phyloP scores from a whole-genome alignment of 1,140 invertebrate genomes.

The Charaxes varanes region DNA sequence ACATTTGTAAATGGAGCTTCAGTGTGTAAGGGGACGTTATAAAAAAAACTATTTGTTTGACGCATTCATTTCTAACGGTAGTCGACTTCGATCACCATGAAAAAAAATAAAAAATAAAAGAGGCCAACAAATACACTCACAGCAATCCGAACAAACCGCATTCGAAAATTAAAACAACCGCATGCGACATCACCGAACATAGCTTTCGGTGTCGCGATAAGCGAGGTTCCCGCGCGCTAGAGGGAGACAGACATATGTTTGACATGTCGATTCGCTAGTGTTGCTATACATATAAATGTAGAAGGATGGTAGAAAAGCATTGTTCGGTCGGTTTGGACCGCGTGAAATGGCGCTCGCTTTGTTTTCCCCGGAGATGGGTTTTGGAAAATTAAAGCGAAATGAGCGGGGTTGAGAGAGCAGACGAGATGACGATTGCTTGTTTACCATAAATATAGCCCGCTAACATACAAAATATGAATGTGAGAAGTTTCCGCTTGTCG shows the following conservation, averaged over 20 bases:
- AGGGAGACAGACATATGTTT: constrained; percentile 46
- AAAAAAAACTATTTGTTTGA: constrained; percentile 21
- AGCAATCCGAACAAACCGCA: constrained; percentile 57
- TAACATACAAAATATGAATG: constrained; percentile 34
- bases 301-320: constrained; percentile 56
- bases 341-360: constrained; percentile 66
- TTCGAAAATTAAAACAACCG: constrained; percentile 68
- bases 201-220: constrained; percentile 38
- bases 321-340: constrained; percentile 67
- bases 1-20: background rate
- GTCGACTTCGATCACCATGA: constrained; percentile 28
- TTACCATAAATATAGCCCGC: constrained; percentile 50
- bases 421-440: constrained; percentile 63
- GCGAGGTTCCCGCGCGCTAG: constrained; percentile 20
- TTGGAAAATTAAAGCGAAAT: constrained; percentile 68
- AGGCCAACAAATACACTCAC: constrained; percentile 49
- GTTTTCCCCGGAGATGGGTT: constrained; percentile 61
- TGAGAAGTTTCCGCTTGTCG: constrained; percentile 21
- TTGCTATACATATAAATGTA: constrained; percentile 54
- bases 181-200: constrained; percentile 48
- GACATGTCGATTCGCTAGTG: constrained; percentile 46
- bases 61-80: constrained; percentile 19
- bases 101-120: constrained; percentile 40
- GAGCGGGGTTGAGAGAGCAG: constrained; percentile 53
- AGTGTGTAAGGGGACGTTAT: constrained; percentile 1